Percentiles rank a stretch among this genome's conserved stretches.
phyloP scores from a whole-genome alignment of 2,888 invertebrate species.

The Hyalella azteca region DNA sequence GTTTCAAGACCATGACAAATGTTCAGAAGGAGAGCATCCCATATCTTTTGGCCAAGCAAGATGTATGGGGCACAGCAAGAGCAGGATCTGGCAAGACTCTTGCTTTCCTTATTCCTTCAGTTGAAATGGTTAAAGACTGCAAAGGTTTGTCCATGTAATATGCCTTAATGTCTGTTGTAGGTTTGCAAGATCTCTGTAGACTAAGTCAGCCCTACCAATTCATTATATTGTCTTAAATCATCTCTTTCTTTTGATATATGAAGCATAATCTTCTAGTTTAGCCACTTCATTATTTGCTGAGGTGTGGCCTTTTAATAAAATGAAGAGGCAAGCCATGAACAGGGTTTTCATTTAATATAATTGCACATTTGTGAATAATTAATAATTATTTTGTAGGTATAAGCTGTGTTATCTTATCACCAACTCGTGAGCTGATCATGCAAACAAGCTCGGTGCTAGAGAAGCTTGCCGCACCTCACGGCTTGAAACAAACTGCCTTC shows the following conservation, averaged over 20 bases:
- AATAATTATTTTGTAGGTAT: background rate
- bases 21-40: constrained; percentile 18
- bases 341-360: no score
- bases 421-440: constrained; percentile 10
- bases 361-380: no score
- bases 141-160: background rate
- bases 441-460: constrained; percentile 16
- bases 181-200: no score
- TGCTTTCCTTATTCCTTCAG: constrained; percentile 17
- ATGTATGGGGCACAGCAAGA: constrained; percentile 8
- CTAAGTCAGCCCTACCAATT: no score
- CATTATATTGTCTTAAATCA: no score
- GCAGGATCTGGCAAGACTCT: constrained; percentile 14
- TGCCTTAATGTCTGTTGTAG: no score
- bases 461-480: constrained; percentile 2
- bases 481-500: background rate
- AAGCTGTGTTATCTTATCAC: constrained; percentile 1
- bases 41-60: background rate
- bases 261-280: no score
- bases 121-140: background rate
- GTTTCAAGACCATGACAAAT: background rate
- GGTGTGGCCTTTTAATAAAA: no score
- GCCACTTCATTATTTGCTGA: no score
- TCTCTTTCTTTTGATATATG: no score
- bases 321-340: no score